phyloP scores from a whole-genome alignment of 2,113 vertebrate species.

The Oenanthe melanoleuca region DNA sequence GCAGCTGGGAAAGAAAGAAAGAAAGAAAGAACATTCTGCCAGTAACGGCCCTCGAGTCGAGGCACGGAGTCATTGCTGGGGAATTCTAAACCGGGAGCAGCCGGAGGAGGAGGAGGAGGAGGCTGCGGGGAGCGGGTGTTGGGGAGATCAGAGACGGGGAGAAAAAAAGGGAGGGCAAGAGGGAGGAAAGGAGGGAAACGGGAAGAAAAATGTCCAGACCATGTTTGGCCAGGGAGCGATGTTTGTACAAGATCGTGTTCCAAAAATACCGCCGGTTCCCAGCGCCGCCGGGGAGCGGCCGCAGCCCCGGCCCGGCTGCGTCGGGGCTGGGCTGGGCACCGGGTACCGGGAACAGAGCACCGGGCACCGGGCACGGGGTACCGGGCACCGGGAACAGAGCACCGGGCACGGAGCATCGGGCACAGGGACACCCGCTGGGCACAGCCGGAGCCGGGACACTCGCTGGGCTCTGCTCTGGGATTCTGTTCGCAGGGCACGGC shows the following conservation, averaged over 20 bases:
- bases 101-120: neutral
- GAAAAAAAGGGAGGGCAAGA: neutral
- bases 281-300: neutral
- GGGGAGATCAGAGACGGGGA: neutral
- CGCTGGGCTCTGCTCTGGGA: neutral
- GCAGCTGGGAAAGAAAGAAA: neutral
- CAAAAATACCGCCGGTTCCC: slow-evolving; percentile 64
- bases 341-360: too few relatives aligned
- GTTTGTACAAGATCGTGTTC: slow-evolving; percentile 64
- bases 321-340: too few relatives aligned
- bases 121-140: neutral
- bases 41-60: neutral
- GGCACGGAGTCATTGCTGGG: slow-evolving; percentile 49
- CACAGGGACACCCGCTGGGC: neutral
- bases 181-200: neutral
- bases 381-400: too few relatives aligned
- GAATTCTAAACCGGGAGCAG: slow-evolving; percentile 38
- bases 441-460: rapidly evolving
- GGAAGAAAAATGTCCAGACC: slow-evolving; percentile 33
- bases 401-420: neutral
- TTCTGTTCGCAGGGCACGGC: rapidly evolving
- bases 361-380: too few relatives aligned
- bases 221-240: slow-evolving; percentile 59
- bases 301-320: neutral
- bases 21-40: neutral